phyloP scores from a whole-genome alignment of 1,140 invertebrate species.

The Drosophila albomicans region DNA sequence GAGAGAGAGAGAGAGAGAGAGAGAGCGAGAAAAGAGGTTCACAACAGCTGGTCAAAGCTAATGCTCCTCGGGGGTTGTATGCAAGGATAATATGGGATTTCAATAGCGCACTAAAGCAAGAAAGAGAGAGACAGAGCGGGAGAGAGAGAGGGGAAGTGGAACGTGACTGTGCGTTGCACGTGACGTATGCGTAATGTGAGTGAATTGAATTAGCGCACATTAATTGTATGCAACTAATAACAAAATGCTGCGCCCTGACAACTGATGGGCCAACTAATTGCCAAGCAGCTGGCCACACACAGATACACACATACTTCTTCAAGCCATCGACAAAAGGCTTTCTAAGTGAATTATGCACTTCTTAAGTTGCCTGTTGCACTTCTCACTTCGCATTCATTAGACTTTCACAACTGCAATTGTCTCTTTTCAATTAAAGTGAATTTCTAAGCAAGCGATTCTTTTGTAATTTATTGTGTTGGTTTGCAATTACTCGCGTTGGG shows the following conservation, averaged over 20 bases:
- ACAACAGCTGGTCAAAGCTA: not conserved
- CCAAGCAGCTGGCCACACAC: not conserved
- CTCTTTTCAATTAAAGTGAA: not conserved
- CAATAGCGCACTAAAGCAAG: not conserved
- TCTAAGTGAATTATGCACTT: constrained; percentile 3
- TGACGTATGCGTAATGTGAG: constrained; percentile 28
- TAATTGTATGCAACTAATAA: constrained; percentile 26
- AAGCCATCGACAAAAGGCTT: not conserved
- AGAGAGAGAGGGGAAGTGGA: not conserved
- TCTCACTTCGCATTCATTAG: too few relatives aligned
- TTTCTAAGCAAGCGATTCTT: not conserved
- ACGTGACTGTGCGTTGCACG: constrained; percentile 17
- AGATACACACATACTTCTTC: not conserved
- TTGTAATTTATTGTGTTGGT: too few relatives aligned
- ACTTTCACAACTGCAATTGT: not conserved
- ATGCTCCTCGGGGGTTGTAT: not conserved
- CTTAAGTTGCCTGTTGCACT: not conserved
- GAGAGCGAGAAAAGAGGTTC: not conserved
- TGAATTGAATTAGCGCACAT: constrained; percentile 27
- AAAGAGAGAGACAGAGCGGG: not conserved
- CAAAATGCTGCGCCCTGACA: constrained; percentile 1
- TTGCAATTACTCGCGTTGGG: too few relatives aligned
- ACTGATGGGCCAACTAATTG: not conserved
- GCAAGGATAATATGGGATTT: constrained; percentile 24
- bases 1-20: not conserved